A percentile compares a stretch with the other conserved stretches of the same genome.
phyloP scores from a whole-genome alignment of 1,140 invertebrate genomes.

The Hyles vespertilio region DNA sequence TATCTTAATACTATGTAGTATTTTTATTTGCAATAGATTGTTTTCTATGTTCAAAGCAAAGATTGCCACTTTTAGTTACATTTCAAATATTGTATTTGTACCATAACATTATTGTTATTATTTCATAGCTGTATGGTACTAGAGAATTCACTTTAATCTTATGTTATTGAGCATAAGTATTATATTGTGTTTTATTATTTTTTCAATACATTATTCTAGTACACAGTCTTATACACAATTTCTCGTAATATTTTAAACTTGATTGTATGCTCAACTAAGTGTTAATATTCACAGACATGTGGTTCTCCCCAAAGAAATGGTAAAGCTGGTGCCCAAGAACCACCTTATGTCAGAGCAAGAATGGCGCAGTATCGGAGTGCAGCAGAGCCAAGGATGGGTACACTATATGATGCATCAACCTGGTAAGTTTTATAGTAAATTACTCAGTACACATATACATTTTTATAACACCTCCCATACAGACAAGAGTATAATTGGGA shows the following conservation, averaged over 20 bases:
- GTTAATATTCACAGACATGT: slow-evolving; percentile 84
- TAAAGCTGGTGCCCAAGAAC: slow-evolving; percentile 92
- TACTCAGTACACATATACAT: slow-evolving; percentile 7
- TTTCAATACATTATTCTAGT: no score
- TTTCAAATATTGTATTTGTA: no score
- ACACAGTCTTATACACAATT: no score
- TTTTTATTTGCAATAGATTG: no score
- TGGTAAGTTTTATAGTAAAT: slow-evolving; percentile 74
- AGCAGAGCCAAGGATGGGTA: slow-evolving; percentile 95
- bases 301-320: slow-evolving; percentile 92
- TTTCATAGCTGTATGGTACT: no score
- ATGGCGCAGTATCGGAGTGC: slow-evolving; percentile 94
- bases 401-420: slow-evolving; percentile 97
- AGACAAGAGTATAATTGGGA: not conserved
- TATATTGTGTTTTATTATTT: no score
- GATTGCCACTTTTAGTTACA: no score
- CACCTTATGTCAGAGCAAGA: slow-evolving; percentile 94
- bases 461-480: not conserved
- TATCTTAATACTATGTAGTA: no score
- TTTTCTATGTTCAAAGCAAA: no score
- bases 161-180: no score
- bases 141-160: no score
- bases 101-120: no score
- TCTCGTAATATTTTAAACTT: not conserved
- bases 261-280: slow-evolving; percentile 3